Conservation (phyloP, 2,888 invertebrate genomes). For the Ceraclea dissimilis region DNA sequence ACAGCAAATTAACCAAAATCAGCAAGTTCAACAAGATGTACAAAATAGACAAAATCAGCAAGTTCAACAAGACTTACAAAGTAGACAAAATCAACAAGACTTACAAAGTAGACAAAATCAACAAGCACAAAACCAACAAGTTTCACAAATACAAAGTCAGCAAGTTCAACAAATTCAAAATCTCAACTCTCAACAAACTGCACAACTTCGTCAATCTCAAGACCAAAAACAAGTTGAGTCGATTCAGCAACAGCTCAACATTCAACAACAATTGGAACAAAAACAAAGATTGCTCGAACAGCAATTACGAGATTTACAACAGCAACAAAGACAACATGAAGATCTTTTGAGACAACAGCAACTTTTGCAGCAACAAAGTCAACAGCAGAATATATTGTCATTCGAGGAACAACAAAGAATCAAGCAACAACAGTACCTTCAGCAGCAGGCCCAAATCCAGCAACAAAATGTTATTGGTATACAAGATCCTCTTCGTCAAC, state of each 20-base stretch:
- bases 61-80: too few species aligned
- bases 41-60: too few species aligned
- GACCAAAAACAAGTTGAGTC: constrained; percentile 9
- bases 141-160: not conserved
- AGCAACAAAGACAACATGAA: constrained; percentile 63
- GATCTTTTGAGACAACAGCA: constrained; percentile 59
- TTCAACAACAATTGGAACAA: constrained; percentile 51
- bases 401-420: constrained; percentile 31
- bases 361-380: constrained; percentile 43
- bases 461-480: constrained; percentile 28
- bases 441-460: constrained; percentile 36
- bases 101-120: constrained; percentile 4
- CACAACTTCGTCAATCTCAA: constrained; percentile 16
- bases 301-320: constrained; percentile 57
- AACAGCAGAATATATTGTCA: constrained; percentile 34
- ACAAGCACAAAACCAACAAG: constrained; percentile 18
- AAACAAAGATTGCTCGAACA: constrained; percentile 63
- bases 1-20: constrained; percentile 18
- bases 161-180: not conserved
- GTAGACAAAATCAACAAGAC: too few species aligned
- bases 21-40: constrained; percentile 24
- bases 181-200: constrained; percentile 6
- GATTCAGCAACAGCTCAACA: constrained; percentile 16
- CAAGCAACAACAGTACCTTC: constrained; percentile 28
- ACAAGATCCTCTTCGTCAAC: constrained; percentile 26